Percentiles rank a stretch among this genome's conserved stretches.
These are phyloP conservation scores for Hypsopygia costalis DNA, from an alignment of 2,888 invertebrate species.

Conservation along the genomic window DNA sequence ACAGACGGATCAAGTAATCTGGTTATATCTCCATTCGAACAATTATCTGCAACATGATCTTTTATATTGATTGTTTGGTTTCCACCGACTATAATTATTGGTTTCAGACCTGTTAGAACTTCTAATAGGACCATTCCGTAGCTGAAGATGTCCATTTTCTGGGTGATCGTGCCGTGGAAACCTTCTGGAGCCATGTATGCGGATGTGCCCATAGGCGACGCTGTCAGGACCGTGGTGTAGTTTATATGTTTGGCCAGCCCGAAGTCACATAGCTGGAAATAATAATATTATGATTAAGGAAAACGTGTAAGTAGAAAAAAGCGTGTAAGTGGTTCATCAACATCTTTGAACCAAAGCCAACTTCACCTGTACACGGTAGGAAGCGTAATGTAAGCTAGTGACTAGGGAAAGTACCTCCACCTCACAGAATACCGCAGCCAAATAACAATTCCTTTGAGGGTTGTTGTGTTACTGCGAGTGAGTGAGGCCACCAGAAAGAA, in stretches of 20 bases:
- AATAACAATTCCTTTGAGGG: too few relatives aligned
- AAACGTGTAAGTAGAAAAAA: too few relatives aligned
- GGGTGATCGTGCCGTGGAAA: slow-evolving; percentile 84
- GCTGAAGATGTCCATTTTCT: slow-evolving; percentile 88
- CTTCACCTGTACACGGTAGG: too few relatives aligned
- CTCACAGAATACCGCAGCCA: too few relatives aligned
- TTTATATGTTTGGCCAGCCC: slow-evolving; percentile 83
- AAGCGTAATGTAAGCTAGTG: too few relatives aligned
- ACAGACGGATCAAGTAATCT: slow-evolving; percentile 79
- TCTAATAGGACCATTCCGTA: slow-evolving; percentile 89
- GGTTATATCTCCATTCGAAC: slow-evolving; percentile 68
- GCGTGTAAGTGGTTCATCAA: too few relatives aligned
- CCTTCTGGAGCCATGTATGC: slow-evolving; percentile 91
- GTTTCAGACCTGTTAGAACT: slow-evolving; percentile 84
- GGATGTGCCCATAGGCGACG: slow-evolving; percentile 82
- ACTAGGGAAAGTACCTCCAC: too few relatives aligned
- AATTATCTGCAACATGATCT: slow-evolving; percentile 75
- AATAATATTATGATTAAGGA: slow-evolving; percentile 2
- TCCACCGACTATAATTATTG: slow-evolving; percentile 77
- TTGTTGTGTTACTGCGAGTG: too few relatives aligned
- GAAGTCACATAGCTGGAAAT: slow-evolving; percentile 86
- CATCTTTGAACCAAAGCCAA: too few relatives aligned
- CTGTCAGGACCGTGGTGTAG: slow-evolving; percentile 60
- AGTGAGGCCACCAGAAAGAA: too few relatives aligned
- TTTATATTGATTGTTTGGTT: slow-evolving; percentile 65